Conservation (phyloP, 2,113 vertebrate species). For the Sterna hirundo region DNA sequence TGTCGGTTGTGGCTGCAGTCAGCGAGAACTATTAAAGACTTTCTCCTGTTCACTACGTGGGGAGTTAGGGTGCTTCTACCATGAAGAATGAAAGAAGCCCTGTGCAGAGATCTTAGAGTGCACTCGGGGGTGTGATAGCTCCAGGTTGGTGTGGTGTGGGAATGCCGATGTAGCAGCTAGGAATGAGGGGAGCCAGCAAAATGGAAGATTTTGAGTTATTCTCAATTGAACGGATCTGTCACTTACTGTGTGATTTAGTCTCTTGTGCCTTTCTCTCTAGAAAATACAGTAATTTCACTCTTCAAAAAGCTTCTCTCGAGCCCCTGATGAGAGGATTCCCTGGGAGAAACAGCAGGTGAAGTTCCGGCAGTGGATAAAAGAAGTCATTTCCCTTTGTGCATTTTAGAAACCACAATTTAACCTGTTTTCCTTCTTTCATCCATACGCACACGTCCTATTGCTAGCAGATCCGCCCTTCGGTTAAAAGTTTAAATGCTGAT, state of each 20-base stretch:
- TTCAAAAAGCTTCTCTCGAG: background rate
- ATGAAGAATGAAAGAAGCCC: background rate
- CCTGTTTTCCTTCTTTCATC: background rate
- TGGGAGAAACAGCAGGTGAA: slow-evolving; percentile 16
- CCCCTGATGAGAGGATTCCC: background rate
- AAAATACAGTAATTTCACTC: background rate
- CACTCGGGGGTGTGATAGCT: background rate
- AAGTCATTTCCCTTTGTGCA: background rate
- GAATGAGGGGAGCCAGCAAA: background rate
- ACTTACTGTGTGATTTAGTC: background rate
- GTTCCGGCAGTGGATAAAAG: background rate
- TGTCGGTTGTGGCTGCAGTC: background rate
- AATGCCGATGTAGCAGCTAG: background rate
- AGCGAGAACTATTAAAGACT: background rate
- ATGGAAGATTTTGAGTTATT: background rate
- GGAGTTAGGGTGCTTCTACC: background rate
- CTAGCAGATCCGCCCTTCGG: background rate
- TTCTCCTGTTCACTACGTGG: background rate
- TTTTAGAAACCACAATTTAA: background rate
- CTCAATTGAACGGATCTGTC: background rate
- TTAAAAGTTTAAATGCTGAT: slow-evolving; percentile 25
- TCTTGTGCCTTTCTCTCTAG: background rate
- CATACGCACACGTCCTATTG: background rate
- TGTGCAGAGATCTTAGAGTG: background rate
- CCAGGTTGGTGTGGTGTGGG: background rate